Percentiles rank a stretch among this genome's conserved stretches.
Evolutionary conservation across 1,140 invertebrate species (phyloP).

Genomic region (Eulimnadia texana): DNA sequence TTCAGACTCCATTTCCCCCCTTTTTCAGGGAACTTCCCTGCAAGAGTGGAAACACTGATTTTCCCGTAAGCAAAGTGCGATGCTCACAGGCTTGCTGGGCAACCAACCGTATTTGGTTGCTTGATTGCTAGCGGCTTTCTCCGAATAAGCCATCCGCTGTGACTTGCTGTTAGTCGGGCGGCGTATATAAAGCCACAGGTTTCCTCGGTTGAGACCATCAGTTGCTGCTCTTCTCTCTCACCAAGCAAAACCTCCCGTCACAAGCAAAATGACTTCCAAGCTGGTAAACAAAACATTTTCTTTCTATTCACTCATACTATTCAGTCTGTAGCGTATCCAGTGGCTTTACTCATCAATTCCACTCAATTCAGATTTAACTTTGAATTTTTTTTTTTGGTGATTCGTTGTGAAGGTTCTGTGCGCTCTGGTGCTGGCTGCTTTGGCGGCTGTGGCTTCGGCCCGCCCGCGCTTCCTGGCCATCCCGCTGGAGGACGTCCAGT

Average conservation of each 20-base stretch:
- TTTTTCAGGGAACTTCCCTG: no score
- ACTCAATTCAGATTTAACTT: no score
- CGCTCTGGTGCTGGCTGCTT: conserved; percentile 5
- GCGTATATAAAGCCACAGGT: not conserved
- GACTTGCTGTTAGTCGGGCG: not conserved
- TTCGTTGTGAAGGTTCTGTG: conserved; percentile 3
- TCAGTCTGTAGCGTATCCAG: no score
- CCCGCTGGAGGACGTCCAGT: conserved; percentile 17
- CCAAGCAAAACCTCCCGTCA: no score
- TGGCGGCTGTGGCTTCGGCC: conserved; percentile 10
- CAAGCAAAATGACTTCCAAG: not conserved
- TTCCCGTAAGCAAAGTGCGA: not conserved
- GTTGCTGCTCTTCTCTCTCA: not conserved
- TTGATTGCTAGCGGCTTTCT: not conserved
- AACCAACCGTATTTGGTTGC: not conserved
- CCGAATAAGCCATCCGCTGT: not conserved
- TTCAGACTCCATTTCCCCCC: no score
- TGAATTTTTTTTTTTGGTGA: no score
- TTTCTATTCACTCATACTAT: not conserved
- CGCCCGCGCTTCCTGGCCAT: conserved; percentile 16
- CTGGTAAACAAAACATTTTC: not conserved
- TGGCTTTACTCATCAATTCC: no score
- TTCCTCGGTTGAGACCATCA: not conserved
- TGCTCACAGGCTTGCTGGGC: not conserved
- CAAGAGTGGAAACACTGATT: no score